Conservation (phyloP, 1,140 invertebrate genomes). For the roundworm (Caenorhabditis elegans) region DNA sequence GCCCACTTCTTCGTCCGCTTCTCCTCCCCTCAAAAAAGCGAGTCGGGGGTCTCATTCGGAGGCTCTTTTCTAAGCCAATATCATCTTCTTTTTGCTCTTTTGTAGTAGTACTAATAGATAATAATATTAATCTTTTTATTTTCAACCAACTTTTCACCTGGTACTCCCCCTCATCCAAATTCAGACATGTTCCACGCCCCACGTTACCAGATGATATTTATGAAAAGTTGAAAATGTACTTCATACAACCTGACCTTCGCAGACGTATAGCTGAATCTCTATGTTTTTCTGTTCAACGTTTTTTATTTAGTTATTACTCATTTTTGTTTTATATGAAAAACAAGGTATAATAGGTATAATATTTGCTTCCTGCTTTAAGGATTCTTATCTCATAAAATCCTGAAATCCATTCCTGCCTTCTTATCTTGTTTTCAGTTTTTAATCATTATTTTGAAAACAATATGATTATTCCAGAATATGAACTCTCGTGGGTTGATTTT, state of each 20-base stretch:
- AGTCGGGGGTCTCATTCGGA: neutral
- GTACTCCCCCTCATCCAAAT: no score
- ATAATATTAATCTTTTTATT: neutral
- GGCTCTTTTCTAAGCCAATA: neutral
- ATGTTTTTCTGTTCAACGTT: neutral
- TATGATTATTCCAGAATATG: neutral
- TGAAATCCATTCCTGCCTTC: no score
- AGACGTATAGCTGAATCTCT: no score
- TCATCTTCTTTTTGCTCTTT: neutral
- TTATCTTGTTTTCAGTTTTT: neutral
- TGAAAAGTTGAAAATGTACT: neutral
- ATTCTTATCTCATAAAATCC: no score
- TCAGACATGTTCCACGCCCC: no score
- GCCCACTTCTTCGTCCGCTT: neutral
- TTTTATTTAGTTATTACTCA: neutral
- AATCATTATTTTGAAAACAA: neutral
- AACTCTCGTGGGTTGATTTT: slow-evolving; percentile 27
- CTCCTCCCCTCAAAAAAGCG: neutral
- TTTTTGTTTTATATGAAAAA: no score
- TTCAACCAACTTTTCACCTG: neutral
- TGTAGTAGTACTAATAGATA: neutral
- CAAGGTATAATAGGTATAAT: no score
- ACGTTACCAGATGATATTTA: neutral
- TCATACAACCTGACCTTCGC: neutral
- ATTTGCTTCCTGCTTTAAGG: no score